Percentiles rank a stretch among this genome's conserved stretches.
Evolutionary conservation across 2,797 vertebrate species (phyloP).

Genomic region (Leptoclinus maculatus): DNA sequence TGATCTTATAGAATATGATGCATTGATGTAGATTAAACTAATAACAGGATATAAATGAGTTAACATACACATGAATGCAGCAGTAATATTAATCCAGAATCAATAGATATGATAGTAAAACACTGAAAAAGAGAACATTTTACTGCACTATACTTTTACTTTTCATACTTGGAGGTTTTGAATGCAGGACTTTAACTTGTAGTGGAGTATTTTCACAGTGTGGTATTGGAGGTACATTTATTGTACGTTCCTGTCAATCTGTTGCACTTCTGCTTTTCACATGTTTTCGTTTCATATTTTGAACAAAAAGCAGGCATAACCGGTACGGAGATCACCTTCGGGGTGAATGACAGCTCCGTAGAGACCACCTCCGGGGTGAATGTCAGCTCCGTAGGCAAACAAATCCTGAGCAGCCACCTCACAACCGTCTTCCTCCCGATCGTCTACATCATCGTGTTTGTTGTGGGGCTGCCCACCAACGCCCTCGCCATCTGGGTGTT

Average conservation of each 20-base stretch:
- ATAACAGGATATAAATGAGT: too few relatives aligned
- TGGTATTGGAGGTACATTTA: neutral
- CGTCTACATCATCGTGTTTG: conserved; percentile 88
- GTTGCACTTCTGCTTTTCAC: conserved; percentile 17
- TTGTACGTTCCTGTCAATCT: neutral
- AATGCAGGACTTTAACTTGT: neutral
- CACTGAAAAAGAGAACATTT: too few relatives aligned
- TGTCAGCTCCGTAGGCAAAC: conserved; percentile 63
- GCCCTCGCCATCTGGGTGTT: conserved; percentile 88
- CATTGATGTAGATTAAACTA: too few relatives aligned
- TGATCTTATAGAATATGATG: too few relatives aligned
- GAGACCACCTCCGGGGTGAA: conserved; percentile 9
- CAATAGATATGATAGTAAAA: too few relatives aligned
- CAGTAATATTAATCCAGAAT: too few relatives aligned
- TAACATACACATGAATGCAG: too few relatives aligned
- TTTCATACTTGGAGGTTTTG: neutral
- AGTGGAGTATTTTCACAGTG: neutral
- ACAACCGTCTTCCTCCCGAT: conserved; percentile 91
- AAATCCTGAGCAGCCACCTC: conserved; percentile 83
- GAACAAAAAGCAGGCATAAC: conserved; percentile 73
- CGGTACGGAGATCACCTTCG: conserved; percentile 57
- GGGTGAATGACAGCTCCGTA: too few relatives aligned
- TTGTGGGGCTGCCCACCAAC: conserved; percentile 89
- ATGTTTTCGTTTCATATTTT: neutral
- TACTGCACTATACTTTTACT: too few relatives aligned